A percentile compares a stretch with the other conserved stretches of the same genome.
These are phyloP conservation scores for Pardosa pseudoannulata DNA, from an alignment of 2,888 invertebrate species.

Conservation along the genomic window DNA sequence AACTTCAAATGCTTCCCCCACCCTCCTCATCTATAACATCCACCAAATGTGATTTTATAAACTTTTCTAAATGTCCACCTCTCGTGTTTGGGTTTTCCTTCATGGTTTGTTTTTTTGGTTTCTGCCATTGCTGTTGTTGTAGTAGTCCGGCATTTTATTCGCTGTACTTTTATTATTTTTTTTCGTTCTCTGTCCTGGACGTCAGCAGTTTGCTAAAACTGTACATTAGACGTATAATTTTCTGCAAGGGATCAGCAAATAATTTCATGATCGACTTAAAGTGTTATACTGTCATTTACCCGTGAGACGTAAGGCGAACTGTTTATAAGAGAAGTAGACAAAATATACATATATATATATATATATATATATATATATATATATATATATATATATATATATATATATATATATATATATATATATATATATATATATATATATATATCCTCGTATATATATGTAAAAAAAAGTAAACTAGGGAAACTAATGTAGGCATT, in stretches of 20 bases:
- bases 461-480: too few relatives aligned
- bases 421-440: too few relatives aligned
- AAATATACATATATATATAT: too few relatives aligned
- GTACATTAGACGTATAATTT: background rate
- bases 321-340: too few relatives aligned
- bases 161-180: background rate
- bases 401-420: too few relatives aligned
- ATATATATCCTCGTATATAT: too few relatives aligned
- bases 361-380: too few relatives aligned
- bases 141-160: constrained; percentile 2
- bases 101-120: background rate
- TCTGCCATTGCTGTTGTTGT: constrained; percentile 4
- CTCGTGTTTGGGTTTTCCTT: background rate
- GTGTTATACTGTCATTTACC: too few relatives aligned
- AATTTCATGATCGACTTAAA: too few relatives aligned
- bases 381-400: too few relatives aligned
- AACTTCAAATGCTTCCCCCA: background rate
- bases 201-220: constrained; percentile 1
- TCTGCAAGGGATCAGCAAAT: background rate
- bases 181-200: background rate
- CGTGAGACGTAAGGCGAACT: too few relatives aligned
- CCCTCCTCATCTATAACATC: constrained; percentile 17
- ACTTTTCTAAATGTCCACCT: constrained; percentile 12
- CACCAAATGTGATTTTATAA: constrained; percentile 8
- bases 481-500: too few relatives aligned